Base-by-base conservation (phyloP, 2,113 vertebrate genomes). In the Apeltes quadracus region DNA sequence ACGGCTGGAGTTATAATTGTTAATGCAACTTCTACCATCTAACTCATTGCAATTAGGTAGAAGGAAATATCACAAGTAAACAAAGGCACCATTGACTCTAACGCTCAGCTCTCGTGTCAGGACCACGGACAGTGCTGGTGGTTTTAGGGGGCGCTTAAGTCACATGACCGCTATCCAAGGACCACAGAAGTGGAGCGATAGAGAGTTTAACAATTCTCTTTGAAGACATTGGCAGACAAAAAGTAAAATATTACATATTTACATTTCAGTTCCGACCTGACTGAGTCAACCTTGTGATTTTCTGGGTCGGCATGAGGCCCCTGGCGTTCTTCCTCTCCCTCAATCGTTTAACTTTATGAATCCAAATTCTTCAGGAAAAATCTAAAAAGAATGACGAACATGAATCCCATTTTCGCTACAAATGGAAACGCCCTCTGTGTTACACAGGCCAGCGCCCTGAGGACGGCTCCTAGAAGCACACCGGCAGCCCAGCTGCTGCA, bases 401-500 rank as follows among this genome's bases (percentile, higher is more conserved):
- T 39, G 69, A 64, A 77, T 68, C 66, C 64, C 0, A 61, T 72
- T 72, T 65, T 58, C 27, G 53, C 23, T 67, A 66, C 2, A 75
- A 72, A 66, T 54, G 38, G 23, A 83, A 86, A 80, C 66, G 66
- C 59, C 55, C 64, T 78, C 51, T 34, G 2, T 56, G 58, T 84
- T 72, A 78, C 65, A 68, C 78, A 69, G 80, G 68, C 50, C 36
- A 7, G 69, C 0, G 46, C 61, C 55, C 29, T 48, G 62, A 80
- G 80, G 58, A 38, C 56, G 51, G 70, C 67, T 61, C 27, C 48
- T 54, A 3, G 55, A 23, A 73, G 66, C 55, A 25, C 59, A 34
- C 51, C 25, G 51, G 68, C 59, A 32, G 81, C 67, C 58, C 79
- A 63, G 84, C 76, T 43, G 76, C 23, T 57, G 72, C 79, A 82